Base-by-base conservation (phyloP, 2,113 vertebrate species). In the Mobula birostris region DNA sequence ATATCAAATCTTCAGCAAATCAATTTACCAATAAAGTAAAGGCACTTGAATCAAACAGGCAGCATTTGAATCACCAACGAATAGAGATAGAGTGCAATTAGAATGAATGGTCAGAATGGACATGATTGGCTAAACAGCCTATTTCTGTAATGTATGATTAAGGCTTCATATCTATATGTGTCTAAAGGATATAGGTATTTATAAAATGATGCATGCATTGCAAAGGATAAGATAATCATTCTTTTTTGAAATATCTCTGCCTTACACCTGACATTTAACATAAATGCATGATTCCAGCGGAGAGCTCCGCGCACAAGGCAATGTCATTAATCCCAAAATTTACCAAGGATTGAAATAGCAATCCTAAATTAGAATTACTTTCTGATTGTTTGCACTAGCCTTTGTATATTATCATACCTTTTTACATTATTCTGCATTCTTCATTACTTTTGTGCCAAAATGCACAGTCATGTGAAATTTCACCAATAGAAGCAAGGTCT, bases 1-100 rank as follows among this genome's bases (percentile, higher is more conserved):
- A 48, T 48, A 48, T 48, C 48, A 48, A 48, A 48, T 48, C 48
- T 48, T 48, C 48, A 48, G 36, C 79, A 40, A 82, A 82, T 82
- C 79, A 82, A 82, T 82, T 80, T 80, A 80, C 78, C 32, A 80
- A 80, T 79, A 82, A 82, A 48, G 36, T 82, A 40, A 48, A 66
- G 63, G 63, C 63, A 66, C 63, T 11, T 66, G 14, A 66, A 66
- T 66, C 63, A 66, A 66, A 66, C 7, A 66, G 63, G 48, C 48
- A 48, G 48, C 48, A 48, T 48, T 48, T 48, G 48, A 48, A 48
- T 48, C 63, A 11, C 8, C 63, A 66, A 66, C 8, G 14, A 8
- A 66, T 8, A 66, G 7, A 7, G 14, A 66, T 66, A 14, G 63
- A 14, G 14, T 66, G 63, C 63, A 11, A 14, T 8, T 66, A 66